Evolutionary conservation across 2,888 invertebrate species (phyloP), one percentile per base, ranked within the genome.

Genomic region (Auanema freiburgensis): DNA sequence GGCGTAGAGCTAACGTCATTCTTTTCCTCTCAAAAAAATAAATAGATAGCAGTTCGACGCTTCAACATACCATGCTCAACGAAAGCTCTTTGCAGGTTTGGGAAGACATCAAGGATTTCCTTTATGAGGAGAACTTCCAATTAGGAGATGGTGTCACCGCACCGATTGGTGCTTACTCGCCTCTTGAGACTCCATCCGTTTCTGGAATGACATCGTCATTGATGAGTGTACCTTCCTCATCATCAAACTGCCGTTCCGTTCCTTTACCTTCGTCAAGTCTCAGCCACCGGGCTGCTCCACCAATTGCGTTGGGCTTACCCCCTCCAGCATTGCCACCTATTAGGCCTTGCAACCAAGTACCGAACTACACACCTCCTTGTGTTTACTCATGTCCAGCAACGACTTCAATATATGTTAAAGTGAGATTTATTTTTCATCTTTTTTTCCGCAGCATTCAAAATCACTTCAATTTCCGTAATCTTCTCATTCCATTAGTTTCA

Each of bases 81-180:
- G 23, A 21, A 52, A 21, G 23, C 23, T n/a, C 23, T 56, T 57
- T 62, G 41, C 50, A 62, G 62, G 62, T 57, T 23, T 62, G 62
- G 62, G 62, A 62, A 23, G 62, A 62, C 49, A 62, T 62, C 25
- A 56, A 57, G 6, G 62, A 62, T 18, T 62, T 62, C 41, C 40
- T 62, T 1, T 50, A 57, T 23, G 62, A 51, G 5, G 62, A 62
- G 33, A 62, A 62, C 18, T 62, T 57, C 23, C 62, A 42, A 43
- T 18, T 62, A 11, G 56, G 56, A 40, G 62, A 62, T 24, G 57
- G 62, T 21, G 50, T 56, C 33, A 24, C 40, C n/a, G 52, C 18
- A 10, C 51, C 62, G 6, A 18, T 57, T 16, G 62, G 50, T 12
- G 62, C 62, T n/a, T 62, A 57, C n/a, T 44, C 46, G 18, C 62